These are phyloP conservation scores for Eidolon helvum DNA, from an alignment of 2,113 vertebrate genomes.

Conservation along the genomic window DNA sequence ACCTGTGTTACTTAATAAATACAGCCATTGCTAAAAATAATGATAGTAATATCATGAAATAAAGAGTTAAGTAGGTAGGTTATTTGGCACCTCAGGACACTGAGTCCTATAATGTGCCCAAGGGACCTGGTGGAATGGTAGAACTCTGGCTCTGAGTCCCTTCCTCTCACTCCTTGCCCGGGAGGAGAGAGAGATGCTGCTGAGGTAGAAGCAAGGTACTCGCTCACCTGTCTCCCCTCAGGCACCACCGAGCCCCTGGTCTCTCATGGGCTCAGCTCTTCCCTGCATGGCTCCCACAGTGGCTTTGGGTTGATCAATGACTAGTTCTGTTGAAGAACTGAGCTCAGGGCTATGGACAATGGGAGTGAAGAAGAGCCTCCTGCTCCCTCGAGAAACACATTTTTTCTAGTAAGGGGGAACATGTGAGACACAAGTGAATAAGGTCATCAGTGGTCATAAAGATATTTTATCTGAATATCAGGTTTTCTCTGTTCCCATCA, in stretches of 20 bases:
- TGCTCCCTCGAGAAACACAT: background rate
- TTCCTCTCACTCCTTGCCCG: background rate
- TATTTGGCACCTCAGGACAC: background rate
- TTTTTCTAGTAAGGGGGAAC: background rate
- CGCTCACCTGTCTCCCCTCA: background rate
- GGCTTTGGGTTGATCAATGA: background rate
- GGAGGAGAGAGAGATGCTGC: background rate
- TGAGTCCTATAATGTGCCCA: background rate
- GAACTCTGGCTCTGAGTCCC: background rate
- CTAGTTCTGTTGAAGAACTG: background rate
- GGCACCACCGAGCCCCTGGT: background rate
- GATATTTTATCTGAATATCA: background rate
- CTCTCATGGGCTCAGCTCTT: background rate
- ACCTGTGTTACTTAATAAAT: background rate
- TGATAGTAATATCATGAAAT: background rate
- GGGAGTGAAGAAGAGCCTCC: background rate
- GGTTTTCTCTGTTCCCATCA: background rate
- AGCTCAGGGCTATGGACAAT: background rate
- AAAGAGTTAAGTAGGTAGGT: conserved; percentile 1
- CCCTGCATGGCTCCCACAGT: background rate
- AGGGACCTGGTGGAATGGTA: background rate
- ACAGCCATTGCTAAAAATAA: background rate
- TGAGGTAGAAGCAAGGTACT: background rate
- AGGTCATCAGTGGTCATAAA: background rate
- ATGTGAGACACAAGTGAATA: background rate